These are phyloP conservation scores for Andrena minutula DNA, from an alignment of 2,888 invertebrate genomes.

Conservation along the genomic window DNA sequence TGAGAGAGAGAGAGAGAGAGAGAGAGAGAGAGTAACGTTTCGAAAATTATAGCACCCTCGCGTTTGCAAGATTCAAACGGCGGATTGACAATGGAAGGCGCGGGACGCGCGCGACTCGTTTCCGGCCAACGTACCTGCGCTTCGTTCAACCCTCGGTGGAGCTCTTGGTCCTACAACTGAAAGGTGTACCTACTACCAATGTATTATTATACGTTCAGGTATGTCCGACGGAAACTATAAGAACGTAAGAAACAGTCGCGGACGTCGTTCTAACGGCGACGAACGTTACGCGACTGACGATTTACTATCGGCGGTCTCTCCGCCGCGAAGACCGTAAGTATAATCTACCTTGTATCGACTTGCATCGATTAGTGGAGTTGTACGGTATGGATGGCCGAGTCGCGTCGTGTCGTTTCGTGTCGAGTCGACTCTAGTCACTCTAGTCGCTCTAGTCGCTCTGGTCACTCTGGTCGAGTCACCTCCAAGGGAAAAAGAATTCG, in stretches of 20 bases:
- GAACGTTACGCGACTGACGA: slow-evolving; percentile 74
- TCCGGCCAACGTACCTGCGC: slow-evolving; percentile 15
- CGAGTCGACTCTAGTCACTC: too few species aligned
- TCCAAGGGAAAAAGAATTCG: slow-evolving; percentile 10
- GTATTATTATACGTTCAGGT: not conserved
- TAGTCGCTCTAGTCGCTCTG: too few species aligned
- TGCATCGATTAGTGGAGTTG: slow-evolving; percentile 62
- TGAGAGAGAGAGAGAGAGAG: too few species aligned
- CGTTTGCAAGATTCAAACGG: too few species aligned
- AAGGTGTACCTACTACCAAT: not conserved
- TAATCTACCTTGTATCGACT: slow-evolving; percentile 80
- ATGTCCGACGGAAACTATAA: not conserved
- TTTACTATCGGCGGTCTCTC: slow-evolving; percentile 52
- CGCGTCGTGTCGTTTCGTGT: not conserved
- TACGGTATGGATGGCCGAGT: not conserved
- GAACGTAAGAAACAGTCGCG: not conserved
- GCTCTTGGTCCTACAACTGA: not conserved
- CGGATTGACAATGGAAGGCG: not conserved
- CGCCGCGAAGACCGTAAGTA: slow-evolving; percentile 64
- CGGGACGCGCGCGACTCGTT: slow-evolving; percentile 3
- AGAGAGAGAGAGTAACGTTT: too few species aligned
- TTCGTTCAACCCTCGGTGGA: not conserved
- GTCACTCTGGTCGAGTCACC: slow-evolving; percentile 4
- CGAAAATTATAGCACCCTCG: too few species aligned
- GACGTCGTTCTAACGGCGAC: slow-evolving; percentile 64